Evolutionary conservation across 2,113 vertebrate species (phyloP).

Genomic region (Sinocyclocheilus grahami): DNA sequence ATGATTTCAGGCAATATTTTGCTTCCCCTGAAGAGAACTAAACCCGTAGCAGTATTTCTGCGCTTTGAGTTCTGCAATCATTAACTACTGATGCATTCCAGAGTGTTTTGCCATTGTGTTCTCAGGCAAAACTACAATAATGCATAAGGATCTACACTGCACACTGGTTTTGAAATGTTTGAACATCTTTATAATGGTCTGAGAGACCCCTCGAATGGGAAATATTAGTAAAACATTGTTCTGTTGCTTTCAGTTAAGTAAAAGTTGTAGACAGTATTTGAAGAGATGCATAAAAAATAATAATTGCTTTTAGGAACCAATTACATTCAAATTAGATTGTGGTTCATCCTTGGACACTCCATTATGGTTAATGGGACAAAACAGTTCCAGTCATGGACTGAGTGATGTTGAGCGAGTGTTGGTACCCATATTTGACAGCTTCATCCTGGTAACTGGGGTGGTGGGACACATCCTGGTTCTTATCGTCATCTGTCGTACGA

Average conservation of each 20-base stretch:
- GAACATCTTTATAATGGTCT: neutral
- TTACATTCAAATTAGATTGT: neutral
- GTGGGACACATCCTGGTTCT: conserved; percentile 73
- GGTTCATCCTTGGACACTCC: neutral
- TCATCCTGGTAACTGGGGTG: conserved; percentile 71
- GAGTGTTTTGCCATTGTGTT: neutral
- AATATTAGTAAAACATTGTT: neutral
- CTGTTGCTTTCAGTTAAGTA: neutral
- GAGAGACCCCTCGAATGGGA: neutral
- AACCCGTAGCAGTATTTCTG: neutral
- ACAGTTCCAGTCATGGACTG: conserved; percentile 51
- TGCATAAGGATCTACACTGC: neutral
- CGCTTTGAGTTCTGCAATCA: conserved; percentile 6
- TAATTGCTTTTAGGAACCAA: neutral
- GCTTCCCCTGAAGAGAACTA: neutral
- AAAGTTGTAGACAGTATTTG: neutral
- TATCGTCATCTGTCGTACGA: conserved; percentile 67
- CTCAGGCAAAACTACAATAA: neutral
- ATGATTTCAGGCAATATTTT: neutral
- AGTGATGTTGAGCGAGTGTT: conserved; percentile 64
- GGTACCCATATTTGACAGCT: conserved; percentile 71
- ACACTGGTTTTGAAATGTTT: neutral
- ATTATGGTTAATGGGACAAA: conserved; percentile 47
- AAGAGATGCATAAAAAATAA: neutral
- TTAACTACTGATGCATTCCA: conserved; percentile 28